Evolutionary conservation across 2,113 vertebrate species (phyloP), one percentile per base, ranked within the genome.

Genomic region (Muscicapa adusta): DNA sequence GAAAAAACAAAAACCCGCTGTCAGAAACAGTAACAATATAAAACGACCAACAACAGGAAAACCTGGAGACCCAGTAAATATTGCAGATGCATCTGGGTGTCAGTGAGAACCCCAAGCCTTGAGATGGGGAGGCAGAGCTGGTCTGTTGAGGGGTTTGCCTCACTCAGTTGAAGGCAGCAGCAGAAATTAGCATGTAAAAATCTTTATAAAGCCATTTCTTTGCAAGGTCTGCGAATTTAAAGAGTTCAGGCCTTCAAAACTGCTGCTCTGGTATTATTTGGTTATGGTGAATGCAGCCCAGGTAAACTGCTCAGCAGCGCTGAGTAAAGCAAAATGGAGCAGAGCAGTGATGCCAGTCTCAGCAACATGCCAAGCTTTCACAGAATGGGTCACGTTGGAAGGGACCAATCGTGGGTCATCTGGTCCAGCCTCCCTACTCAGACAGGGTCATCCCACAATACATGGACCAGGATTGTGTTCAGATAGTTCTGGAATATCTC

Each of bases 241-340:
- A 36, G n/a, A 20, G 18, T 12, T 56, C 5, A 31, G 13, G 31
- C n/a, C 54, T 65, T 54, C 53, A 5, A 40, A 74, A 10, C n/a
- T 16, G 48, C 45, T 54, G 42, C 19, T 18, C 5, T 19, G 2
- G 25, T 7, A 13, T 12, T 20, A 29, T 1, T 31, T 45, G 7
- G 8, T 14, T 12, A 8, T 0, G 14, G 29, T 6, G 5, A 42
- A 6, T 0, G 0, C 17, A 25, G 25, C 6, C 2, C 20, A 8
- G 0, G 12, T 22, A 24, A 56, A 20, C 3, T 2, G 9, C 9
- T 9, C 19, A 20, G 24, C 42, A 19, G 18, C 38, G 8, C 38
- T 0, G 20, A 58, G 8, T 1, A 40, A 48, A 33, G 67, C 43
- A 3, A 50, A 66, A 42, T 17, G 34, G 19, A 51, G 6, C 57